phyloP scores from a whole-genome alignment of 37 sponge, comb jelly and placozoan species.

The Diacarnus erythraeanus region DNA sequence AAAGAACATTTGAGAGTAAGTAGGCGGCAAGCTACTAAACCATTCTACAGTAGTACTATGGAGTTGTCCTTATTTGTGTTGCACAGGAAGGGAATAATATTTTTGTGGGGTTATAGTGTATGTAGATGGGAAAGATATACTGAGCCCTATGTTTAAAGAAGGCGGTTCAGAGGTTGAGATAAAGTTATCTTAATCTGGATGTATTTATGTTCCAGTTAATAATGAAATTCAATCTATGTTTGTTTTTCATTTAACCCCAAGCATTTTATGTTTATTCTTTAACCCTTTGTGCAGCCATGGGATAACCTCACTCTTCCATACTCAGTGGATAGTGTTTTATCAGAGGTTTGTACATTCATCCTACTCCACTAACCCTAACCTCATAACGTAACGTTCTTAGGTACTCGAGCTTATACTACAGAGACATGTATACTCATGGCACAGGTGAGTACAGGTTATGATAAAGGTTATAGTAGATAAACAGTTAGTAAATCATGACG shows the following conservation, averaged over 20 bases:
- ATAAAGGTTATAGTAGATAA: not conserved
- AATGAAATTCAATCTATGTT: no score
- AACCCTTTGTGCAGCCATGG: not conserved
- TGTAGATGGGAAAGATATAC: no score
- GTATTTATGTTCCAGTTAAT: no score
- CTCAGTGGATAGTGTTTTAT: not conserved
- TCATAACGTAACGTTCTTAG: conserved; percentile 10
- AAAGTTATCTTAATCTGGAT: no score
- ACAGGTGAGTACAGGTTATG: conserved; percentile 29
- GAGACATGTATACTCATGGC: conserved; percentile 66
- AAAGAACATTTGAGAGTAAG: not conserved
- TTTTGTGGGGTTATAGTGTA: no score
- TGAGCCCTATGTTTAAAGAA: no score
- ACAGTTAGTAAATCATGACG: not conserved
- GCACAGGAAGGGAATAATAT: no score
- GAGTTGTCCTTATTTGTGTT: no score
- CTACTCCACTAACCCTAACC: not conserved
- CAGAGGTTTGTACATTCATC: not conserved
- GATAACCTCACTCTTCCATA: not conserved
- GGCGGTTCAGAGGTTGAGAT: no score
- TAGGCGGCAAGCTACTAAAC: no score
- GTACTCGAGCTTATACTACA: conserved; percentile 56
- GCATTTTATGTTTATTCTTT: not conserved
- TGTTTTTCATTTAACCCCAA: not conserved
- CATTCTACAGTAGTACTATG: no score